Evolutionary conservation across 1,140 invertebrate genomes (phyloP), one percentile per base, ranked within the genome.

Genomic region (Uloborus diversus): DNA sequence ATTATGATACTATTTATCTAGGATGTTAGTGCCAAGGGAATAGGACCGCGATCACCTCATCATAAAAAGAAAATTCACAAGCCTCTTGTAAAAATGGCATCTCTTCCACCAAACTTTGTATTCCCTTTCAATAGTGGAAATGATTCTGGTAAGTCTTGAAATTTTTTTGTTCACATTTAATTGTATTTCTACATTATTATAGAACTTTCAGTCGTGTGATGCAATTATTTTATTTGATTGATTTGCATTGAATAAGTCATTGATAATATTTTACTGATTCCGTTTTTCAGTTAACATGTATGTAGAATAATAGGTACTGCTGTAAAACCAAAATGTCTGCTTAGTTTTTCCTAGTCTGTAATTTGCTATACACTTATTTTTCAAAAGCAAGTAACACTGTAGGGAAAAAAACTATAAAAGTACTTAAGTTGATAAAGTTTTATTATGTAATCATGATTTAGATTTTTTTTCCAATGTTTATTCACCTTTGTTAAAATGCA

Each of bases 101-200:
- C 90, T 20, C 85, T 91, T 56, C 90, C 90, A 17, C 88, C 89
- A 47, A 90, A 91, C 83, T 91, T 91, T 80, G 90, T 88, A 27
- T 91, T 89, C 66, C 62, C 80, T 7, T 84, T 82, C 53, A 30
- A 81, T 3, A 56, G 32, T n/a, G 42, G 28, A 14, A 42, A 68
- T 4, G 69, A 75, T 13, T 47, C 14, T 37, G 51, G 70, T 75
- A 66, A 59, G 28, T 37, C 17, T 42, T 17, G 42, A n/a, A 49
- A 3, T 7, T 49, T n/a, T 14, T 42, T 17, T 17, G 17, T 42
- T 7, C 7, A 7, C 7, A 42, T 9, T 42, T 42, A 17, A 9
- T 42, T 42, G 17, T 42, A 9, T 17, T 9, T 17, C 37, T 17
- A 42, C 37, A 42, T 7, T 42, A 9, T 42, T 42, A 9, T 17